Percentiles rank a stretch among this genome's conserved stretches.
These are phyloP conservation scores for Bombycilla garrulus DNA, from an alignment of 2,113 vertebrate species.

Conservation along the genomic window DNA sequence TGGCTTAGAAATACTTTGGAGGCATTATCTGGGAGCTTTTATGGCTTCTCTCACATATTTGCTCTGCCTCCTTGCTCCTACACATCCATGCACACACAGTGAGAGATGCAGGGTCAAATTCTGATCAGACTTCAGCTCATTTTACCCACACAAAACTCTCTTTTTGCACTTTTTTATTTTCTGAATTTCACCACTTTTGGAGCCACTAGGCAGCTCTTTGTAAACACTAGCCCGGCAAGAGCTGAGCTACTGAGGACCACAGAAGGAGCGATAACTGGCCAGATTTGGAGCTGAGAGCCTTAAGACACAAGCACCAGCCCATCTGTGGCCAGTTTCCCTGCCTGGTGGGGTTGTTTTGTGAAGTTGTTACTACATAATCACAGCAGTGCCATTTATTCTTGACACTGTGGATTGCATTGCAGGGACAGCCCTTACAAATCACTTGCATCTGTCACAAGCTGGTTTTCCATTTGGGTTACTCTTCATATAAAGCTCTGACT, in stretches of 20 bases:
- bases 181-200: background rate
- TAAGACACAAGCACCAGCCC: background rate
- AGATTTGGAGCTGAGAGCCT: background rate
- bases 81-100: background rate
- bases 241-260: background rate
- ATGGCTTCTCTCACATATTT: constrained; percentile 36
- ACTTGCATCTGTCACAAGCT: background rate
- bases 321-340: background rate
- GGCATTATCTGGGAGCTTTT: constrained; percentile 40
- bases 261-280: background rate
- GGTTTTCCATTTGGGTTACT: background rate
- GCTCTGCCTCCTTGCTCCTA: constrained; percentile 27
- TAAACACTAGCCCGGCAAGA: background rate
- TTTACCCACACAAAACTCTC: background rate
- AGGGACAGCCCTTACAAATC: background rate
- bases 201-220: background rate
- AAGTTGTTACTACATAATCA: background rate
- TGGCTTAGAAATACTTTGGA: constrained; percentile 19
- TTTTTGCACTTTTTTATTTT: background rate
- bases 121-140: background rate
- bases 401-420: background rate
- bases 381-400: background rate
- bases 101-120: background rate
- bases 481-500: background rate
- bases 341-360: background rate